Evolutionary conservation across 2,113 vertebrate species (phyloP).

Genomic region (Dicerorhinus sumatrensis): DNA sequence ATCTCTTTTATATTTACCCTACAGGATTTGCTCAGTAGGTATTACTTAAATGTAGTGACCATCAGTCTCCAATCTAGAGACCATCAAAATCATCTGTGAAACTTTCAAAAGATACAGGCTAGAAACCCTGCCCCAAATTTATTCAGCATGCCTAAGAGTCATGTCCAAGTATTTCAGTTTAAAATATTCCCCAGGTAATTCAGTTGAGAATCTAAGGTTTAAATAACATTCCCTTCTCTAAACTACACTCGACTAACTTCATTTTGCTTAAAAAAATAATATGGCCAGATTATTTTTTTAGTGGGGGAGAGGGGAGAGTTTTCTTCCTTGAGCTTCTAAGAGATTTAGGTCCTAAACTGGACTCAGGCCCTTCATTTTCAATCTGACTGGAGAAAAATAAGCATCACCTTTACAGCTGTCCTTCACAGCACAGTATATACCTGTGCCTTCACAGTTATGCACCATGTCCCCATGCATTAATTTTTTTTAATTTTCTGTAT

Average conservation of each 20-base stretch:
- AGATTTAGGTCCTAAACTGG: background rate
- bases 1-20: background rate
- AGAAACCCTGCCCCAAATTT: background rate
- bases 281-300: background rate
- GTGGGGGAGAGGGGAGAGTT: background rate
- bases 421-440: background rate
- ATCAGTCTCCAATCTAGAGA: background rate
- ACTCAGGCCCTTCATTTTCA: background rate
- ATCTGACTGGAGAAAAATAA: background rate
- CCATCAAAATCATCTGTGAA: background rate
- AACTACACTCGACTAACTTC: background rate
- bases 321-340: background rate
- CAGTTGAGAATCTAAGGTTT: background rate
- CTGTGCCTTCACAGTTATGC: no score
- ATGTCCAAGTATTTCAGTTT: background rate
- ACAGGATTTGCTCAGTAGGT: background rate
- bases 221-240: background rate
- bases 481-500: background rate
- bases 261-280: conserved; percentile 3
- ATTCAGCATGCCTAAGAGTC: background rate
- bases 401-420: background rate
- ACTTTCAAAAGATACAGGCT: background rate
- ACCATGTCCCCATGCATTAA: background rate
- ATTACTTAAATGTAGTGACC: background rate
- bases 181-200: conserved; percentile 27